A percentile compares a stretch with the other conserved stretches of the same genome.
phyloP scores from a whole-genome alignment of 2,888 invertebrate genomes.

The Thymelicus sylvestris region DNA sequence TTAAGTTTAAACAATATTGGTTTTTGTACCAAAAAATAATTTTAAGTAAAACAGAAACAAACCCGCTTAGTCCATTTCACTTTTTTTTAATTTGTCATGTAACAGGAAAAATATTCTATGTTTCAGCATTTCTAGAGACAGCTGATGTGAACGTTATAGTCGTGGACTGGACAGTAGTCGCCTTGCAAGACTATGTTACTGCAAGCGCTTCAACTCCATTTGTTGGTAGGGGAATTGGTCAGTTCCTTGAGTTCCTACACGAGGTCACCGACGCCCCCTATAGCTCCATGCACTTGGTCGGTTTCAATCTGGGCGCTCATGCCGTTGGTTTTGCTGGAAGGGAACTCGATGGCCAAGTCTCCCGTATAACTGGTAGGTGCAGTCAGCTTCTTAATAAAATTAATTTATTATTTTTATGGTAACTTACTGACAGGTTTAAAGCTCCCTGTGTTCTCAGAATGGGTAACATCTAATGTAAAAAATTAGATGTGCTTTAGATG shows the following conservation, averaged over 20 bases:
- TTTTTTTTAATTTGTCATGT: no score
- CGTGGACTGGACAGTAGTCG: constrained; percentile 60
- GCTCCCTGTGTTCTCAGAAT: no score
- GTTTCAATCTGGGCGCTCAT: constrained; percentile 30
- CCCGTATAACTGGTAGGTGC: constrained; percentile 25
- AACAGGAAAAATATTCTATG: no score
- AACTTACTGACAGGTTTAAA: no score
- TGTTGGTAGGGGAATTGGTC: constrained; percentile 58
- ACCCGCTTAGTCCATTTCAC: no score
- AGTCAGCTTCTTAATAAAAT: not conserved
- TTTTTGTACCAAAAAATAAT: no score
- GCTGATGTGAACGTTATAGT: constrained; percentile 59
- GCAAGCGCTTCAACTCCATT: constrained; percentile 56
- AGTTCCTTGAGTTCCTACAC: constrained; percentile 49
- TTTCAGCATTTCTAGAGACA: constrained; percentile 50
- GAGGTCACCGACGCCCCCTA: constrained; percentile 38
- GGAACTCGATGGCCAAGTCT: constrained; percentile 10
- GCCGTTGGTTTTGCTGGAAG: constrained; percentile 24
- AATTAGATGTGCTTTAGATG: no score
- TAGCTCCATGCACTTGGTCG: constrained; percentile 23
- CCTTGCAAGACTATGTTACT: constrained; percentile 53
- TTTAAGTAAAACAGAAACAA: no score
- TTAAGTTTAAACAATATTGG: no score
- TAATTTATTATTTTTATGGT: no score
- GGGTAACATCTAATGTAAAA: no score